Base-by-base conservation (phyloP, 1,140 invertebrate species). In the Drosophila subobscura region DNA sequence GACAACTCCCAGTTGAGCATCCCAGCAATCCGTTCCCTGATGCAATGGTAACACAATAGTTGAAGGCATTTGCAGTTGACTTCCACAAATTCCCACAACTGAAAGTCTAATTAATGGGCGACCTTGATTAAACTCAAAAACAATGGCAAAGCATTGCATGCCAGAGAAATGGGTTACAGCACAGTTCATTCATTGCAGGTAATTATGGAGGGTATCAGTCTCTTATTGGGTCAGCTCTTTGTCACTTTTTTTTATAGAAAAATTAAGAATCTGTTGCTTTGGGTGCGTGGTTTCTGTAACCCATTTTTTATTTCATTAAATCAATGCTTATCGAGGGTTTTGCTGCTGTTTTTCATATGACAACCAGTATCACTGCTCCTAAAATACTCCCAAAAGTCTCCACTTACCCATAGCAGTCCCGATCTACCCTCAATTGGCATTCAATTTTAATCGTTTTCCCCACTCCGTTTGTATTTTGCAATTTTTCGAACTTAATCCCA, bases 81-180 rank as follows among this genome's bases (percentile, higher is more conserved):
- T 54, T 8, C 8, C 33, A 55, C 22, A 44, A 12, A 40, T 71
- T 71, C 67, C 67, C 67, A 71, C 27, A 37, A 40, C 66, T 51
- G 67, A 70, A 71, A 71, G 65, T 51, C 64, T 70, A 45, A 71
- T 57, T 59, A 71, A 59, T 40, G 20, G n/a, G n/a, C 47, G 71
- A 73, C 71, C 71, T 73, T 73, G 70, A 73, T 71, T 58, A 59
- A 70, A 47, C 22, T 53, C 51, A 10, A 20, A 20, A 70, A 70
- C 66, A 70, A 70, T 70, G 66, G 12, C 8, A 52, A 33, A 29
- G 41, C 40, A 47, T 71, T 33, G 60, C 56, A 45, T 37, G 40
- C 40, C 29, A 16, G 27, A 44, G 63, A 70, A 70, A 68, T 68
- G 63, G 65, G 63, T 33, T 68, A 41, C 33, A 37, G 33, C 33